phyloP scores from a whole-genome alignment of 2,113 vertebrate genomes.

The Capra hircus region DNA sequence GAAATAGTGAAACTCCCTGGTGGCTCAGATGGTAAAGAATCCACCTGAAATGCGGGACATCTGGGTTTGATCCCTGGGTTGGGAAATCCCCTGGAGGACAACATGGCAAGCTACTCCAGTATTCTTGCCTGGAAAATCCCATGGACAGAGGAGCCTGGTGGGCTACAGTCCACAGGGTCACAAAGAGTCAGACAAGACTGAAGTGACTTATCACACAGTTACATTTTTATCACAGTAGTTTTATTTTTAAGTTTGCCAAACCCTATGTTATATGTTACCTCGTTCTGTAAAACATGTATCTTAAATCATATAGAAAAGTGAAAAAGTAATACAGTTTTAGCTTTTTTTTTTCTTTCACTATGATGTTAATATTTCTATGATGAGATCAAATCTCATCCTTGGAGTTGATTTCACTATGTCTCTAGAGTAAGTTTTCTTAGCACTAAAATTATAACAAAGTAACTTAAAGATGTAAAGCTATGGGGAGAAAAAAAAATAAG shows the following conservation, averaged over 20 bases:
- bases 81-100: not conserved
- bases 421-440: slow-evolving; percentile 31
- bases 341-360: not conserved
- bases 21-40: not conserved
- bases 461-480: not conserved
- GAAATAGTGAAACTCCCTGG: not conserved
- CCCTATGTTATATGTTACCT: not conserved
- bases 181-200: not conserved
- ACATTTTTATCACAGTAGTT: not conserved
- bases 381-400: not conserved
- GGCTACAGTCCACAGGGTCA: not conserved
- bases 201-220: not conserved
- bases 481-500: no score
- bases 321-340: slow-evolving; percentile 6
- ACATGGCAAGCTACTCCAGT: not conserved
- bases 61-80: not conserved
- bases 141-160: not conserved
- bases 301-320: slow-evolving; percentile 11
- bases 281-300: not conserved
- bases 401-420: not conserved
- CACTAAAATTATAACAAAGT: not conserved
- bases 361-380: slow-evolving; percentile 8
- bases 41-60: not conserved
- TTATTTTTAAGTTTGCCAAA: not conserved
- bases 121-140: not conserved